These are phyloP conservation scores for Drosophila albomicans DNA, from an alignment of 1,140 invertebrate species.

Conservation along the genomic window DNA sequence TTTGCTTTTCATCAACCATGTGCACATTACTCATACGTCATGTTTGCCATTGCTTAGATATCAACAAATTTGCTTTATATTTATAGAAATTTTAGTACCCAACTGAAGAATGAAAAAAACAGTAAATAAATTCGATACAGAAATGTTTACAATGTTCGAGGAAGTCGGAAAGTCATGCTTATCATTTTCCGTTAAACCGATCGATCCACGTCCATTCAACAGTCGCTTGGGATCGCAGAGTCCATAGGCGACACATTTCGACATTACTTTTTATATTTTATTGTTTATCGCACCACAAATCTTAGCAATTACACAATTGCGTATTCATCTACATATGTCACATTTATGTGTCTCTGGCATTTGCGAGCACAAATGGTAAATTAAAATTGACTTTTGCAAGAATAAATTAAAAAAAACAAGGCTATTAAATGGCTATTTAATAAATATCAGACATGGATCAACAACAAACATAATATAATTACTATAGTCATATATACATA, in stretches of 20 bases:
- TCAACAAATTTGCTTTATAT: background rate
- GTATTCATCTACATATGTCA: conserved; percentile 11
- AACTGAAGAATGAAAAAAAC: background rate
- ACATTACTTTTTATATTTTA: conserved; percentile 54
- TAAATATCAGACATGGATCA: conserved; percentile 80
- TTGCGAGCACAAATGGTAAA: conserved; percentile 37
- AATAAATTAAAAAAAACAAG: conserved; percentile 81
- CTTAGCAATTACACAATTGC: conserved; percentile 62
- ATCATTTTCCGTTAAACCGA: background rate
- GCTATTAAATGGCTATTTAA: conserved; percentile 76
- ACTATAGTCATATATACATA: conserved; percentile 50
- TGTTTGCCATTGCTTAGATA: conserved; percentile 1
- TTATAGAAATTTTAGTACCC: background rate
- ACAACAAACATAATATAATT: conserved; percentile 73
- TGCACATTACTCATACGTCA: conserved; percentile 9
- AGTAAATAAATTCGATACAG: background rate
- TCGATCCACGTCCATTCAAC: background rate
- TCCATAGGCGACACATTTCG: conserved; percentile 7
- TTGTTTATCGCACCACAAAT: conserved; percentile 64
- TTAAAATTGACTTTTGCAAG: conserved; percentile 63
- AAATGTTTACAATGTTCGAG: background rate
- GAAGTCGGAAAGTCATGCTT: conserved; percentile 7
- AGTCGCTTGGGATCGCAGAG: too few species aligned
- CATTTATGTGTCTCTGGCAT: background rate
- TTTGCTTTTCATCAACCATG: background rate